Evolutionary conservation across 2,113 vertebrate genomes (phyloP).

Genomic region (Serilophus lunatus): DNA sequence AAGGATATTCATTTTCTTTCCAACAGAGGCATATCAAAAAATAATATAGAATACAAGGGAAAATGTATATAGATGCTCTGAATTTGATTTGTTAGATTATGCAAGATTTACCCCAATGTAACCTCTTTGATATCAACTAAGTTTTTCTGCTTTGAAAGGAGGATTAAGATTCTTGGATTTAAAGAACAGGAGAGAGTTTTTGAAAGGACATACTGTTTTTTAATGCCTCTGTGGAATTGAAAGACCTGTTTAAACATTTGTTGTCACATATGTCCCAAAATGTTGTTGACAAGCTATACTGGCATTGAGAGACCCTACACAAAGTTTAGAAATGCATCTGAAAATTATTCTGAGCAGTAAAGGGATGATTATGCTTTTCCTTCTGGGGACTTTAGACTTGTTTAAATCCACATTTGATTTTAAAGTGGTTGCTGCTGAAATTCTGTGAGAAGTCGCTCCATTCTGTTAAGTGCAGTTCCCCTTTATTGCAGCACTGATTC

Average conservation of each 20-base stretch:
- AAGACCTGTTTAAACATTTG: constrained; percentile 62
- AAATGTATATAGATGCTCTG: background rate
- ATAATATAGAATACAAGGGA: background rate
- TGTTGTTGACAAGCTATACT: constrained; percentile 62
- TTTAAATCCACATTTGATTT: constrained; percentile 1
- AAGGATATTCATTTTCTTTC: background rate
- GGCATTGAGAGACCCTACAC: constrained; percentile 58
- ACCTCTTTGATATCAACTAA: background rate
- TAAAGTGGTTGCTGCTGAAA: background rate
- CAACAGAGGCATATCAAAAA: background rate
- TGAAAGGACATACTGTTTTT: constrained; percentile 35
- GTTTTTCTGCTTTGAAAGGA: constrained; percentile 7
- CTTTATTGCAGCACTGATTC: background rate
- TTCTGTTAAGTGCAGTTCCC: background rate
- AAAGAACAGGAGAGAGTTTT: constrained; percentile 28
- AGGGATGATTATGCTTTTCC: constrained; percentile 18
- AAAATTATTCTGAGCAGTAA: constrained; percentile 22
- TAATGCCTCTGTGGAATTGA: background rate
- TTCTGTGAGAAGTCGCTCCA: background rate
- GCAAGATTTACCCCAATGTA: background rate
- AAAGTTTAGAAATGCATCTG: constrained; percentile 52
- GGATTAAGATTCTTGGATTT: constrained; percentile 45
- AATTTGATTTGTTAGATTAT: constrained; percentile 1
- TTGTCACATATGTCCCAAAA: constrained; percentile 56
- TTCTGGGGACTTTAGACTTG: constrained; percentile 12